These are phyloP conservation scores for Acrobasis repandana DNA, from an alignment of 2,888 invertebrate genomes.

Conservation along the genomic window DNA sequence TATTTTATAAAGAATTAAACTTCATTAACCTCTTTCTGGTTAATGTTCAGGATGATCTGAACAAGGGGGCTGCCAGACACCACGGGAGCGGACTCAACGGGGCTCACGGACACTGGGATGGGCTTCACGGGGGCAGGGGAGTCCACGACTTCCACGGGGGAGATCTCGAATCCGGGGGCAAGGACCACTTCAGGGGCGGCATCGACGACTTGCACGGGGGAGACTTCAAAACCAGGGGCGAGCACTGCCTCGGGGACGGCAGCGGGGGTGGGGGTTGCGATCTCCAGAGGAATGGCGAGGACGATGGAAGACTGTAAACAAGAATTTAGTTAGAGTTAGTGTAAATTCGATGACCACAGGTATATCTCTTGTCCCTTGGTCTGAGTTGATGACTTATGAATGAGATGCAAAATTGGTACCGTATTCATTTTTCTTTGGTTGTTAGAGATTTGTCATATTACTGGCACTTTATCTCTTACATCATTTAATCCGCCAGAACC, in stretches of 20 bases:
- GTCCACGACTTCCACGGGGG: slow-evolving; percentile 26
- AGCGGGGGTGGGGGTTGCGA: slow-evolving; percentile 33
- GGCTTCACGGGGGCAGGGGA: slow-evolving; percentile 27
- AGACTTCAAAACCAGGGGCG: slow-evolving; percentile 16
- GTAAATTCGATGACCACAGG: neutral
- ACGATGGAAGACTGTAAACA: slow-evolving; percentile 40
- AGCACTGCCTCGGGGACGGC: slow-evolving; percentile 26
- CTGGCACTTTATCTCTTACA: too few species aligned
- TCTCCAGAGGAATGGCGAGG: slow-evolving; percentile 41
- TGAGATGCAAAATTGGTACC: too few species aligned
- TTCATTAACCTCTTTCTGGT: slow-evolving; percentile 36
- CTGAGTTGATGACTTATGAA: too few species aligned
- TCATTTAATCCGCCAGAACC: too few species aligned
- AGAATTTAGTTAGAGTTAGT: neutral
- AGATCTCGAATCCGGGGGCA: slow-evolving; percentile 20
- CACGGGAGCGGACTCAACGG: slow-evolving; percentile 33
- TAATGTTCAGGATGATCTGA: slow-evolving; percentile 54
- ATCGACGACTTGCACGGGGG: slow-evolving; percentile 26
- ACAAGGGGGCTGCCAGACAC: slow-evolving; percentile 52
- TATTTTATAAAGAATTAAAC: too few species aligned
- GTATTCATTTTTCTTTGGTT: neutral
- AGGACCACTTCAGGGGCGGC: slow-evolving; percentile 26
- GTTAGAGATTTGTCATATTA: too few species aligned
- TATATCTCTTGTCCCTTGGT: too few species aligned
- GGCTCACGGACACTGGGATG: slow-evolving; percentile 31